Conservation (phyloP, 2,797 vertebrate species). For the Orientallactaga sibirica region DNA sequence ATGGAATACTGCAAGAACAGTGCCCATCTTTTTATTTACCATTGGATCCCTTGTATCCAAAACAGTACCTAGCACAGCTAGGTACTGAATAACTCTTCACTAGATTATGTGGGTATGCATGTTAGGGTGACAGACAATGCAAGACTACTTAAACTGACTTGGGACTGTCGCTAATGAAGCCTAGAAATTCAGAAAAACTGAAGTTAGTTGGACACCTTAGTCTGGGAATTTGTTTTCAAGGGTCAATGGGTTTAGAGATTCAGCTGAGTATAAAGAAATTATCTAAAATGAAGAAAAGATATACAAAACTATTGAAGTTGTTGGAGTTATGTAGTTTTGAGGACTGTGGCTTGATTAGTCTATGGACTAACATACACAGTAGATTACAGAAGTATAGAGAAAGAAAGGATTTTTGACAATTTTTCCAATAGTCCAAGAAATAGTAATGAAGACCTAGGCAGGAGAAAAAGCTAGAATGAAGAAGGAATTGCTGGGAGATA, state of each 20-base stretch:
- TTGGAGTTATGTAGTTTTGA: neutral
- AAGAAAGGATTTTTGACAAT: neutral
- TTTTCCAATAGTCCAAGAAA: neutral
- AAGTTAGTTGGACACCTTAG: neutral
- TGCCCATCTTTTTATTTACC: neutral
- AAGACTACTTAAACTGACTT: neutral
- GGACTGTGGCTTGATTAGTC: neutral
- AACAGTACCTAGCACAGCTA: neutral
- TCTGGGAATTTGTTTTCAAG: neutral
- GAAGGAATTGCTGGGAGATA: neutral
- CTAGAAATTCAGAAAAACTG: neutral
- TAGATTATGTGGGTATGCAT: neutral
- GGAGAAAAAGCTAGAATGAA: neutral
- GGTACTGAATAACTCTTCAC: neutral
- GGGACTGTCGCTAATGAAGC: neutral
- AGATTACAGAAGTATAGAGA: slow-evolving; percentile 1
- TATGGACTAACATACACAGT: neutral
- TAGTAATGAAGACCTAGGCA: neutral
- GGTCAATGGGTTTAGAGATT: neutral
- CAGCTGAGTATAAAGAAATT: neutral
- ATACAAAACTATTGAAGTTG: neutral
- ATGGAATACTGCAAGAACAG: too few relatives aligned
- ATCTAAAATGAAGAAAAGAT: slow-evolving; percentile 28
- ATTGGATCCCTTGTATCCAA: neutral
- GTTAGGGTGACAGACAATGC: neutral